Conservation (phyloP, 2,888 invertebrate species). For the Morpho helenor region DNA sequence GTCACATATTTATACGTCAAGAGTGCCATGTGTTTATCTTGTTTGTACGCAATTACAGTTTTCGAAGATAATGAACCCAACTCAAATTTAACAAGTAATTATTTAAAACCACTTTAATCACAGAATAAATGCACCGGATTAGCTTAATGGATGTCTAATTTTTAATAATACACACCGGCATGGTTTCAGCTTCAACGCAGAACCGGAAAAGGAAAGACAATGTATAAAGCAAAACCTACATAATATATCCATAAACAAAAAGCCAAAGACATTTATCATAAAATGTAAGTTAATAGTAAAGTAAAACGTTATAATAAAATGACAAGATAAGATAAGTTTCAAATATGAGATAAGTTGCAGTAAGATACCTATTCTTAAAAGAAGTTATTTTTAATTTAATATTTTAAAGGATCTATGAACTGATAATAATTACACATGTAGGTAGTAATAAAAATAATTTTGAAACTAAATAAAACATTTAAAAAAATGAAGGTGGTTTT, state of each 20-base stretch:
- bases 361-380: too few species aligned
- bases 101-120: constrained; percentile 34
- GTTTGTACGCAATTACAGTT: constrained; percentile 35
- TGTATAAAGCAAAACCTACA: constrained; percentile 50
- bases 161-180: constrained; percentile 76
- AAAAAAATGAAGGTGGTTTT: too few species aligned
- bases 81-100: constrained; percentile 20
- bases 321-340: too few species aligned
- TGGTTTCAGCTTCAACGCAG: constrained; percentile 78
- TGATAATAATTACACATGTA: too few species aligned
- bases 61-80: constrained; percentile 4
- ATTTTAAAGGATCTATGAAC: too few species aligned
- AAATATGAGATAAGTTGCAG: too few species aligned
- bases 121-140: constrained; percentile 38
- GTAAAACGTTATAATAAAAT: too few species aligned
- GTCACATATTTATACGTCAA: constrained; percentile 54
- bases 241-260: constrained; percentile 26
- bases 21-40: constrained; percentile 72
- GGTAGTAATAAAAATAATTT: too few species aligned
- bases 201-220: constrained; percentile 77
- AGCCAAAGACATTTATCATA: constrained; percentile 19
- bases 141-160: constrained; percentile 34
- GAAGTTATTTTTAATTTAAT: too few species aligned
- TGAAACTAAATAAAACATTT: too few species aligned
- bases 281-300: not conserved